Evolutionary conservation across 2,888 invertebrate genomes (phyloP), one percentile per base, ranked within the genome.

Genomic region (Nebria salina): DNA sequence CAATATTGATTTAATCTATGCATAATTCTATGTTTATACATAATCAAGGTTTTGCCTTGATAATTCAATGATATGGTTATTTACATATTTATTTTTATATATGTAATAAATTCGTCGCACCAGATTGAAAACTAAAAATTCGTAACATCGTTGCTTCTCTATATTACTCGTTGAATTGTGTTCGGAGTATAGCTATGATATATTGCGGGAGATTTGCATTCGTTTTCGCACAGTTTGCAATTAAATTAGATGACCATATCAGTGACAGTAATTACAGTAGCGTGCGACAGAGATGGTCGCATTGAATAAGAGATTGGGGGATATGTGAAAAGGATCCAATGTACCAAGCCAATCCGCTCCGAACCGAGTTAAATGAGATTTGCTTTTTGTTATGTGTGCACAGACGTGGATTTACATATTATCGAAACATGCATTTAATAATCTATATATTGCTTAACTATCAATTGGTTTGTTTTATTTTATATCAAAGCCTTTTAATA

Each of bases 241-340:
- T 75, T 75, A 75, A 75, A 75, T 75, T 75, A 75, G 75, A 54
- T 75, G 75, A 75, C 75, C 75, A 75, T 75, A 75, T 75, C 75
- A 75, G 64, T 75, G 75, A 75, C 75, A 75, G 75, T 75, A 75
- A 75, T 75, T 75, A 75, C 43, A 42, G 11, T 42, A 42, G 41
- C 34, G 42, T 34, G 42, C 54, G 54, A 54, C 7, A 54, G 54
- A 54, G 54, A 54, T 8, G 54, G 54, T 1, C 8, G 54, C 54
- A 54, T 54, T 3, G 54, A 8, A 54, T 13, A 54, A 13, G 11
- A 54, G 54, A 54, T 54, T 54, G 54, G 54, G 54, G 54, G 54
- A 54, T 11, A 54, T 54, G 54, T 8, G 54, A 54, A 54, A 54
- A 54, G 54, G 54, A 34, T 34, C 34, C 34, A 34, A 34, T 34